These are phyloP conservation scores for Paedocypris micromegethes DNA, from an alignment of 2,797 vertebrate genomes.

Conservation along the genomic window DNA sequence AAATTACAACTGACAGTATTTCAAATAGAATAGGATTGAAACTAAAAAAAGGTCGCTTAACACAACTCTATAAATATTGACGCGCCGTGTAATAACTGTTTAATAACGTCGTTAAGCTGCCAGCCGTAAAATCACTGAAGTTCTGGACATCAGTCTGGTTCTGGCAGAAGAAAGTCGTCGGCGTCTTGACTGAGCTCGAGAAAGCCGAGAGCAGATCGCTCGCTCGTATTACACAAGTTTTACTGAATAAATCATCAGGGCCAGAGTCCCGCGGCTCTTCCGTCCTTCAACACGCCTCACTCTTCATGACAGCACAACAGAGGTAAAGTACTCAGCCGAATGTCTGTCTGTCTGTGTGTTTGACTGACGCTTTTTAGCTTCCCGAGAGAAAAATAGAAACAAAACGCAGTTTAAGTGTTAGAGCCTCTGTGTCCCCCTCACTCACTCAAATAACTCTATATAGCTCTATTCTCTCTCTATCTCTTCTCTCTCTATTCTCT, in stretches of 20 bases:
- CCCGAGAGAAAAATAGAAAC: too few species aligned
- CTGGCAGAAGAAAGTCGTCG: constrained; percentile 19
- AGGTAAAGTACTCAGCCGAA: too few species aligned
- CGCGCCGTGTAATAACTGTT: too few species aligned
- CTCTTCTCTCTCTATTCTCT: background rate
- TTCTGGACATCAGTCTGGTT: constrained; percentile 22
- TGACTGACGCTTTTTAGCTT: background rate
- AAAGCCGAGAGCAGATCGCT: constrained; percentile 45
- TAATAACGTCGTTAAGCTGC: too few species aligned
- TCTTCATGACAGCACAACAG: constrained; percentile 23
- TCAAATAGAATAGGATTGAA: too few species aligned
- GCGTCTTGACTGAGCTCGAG: constrained; percentile 55
- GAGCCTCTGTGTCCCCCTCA: constrained; percentile 6
- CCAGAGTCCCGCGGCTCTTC: constrained; percentile 55
- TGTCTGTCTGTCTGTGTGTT: background rate
- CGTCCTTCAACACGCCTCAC: constrained; percentile 52
- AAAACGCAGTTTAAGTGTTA: too few species aligned
- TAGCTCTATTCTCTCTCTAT: background rate
- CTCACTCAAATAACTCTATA: too few species aligned
- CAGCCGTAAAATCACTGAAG: background rate
- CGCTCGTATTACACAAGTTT: constrained; percentile 54
- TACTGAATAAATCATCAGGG: constrained; percentile 69
- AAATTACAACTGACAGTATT: too few species aligned
- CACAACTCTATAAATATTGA: too few species aligned
- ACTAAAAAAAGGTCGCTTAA: too few species aligned